Evolutionary conservation across 2,113 vertebrate genomes (phyloP).

Genomic region (Stegastes partitus): DNA sequence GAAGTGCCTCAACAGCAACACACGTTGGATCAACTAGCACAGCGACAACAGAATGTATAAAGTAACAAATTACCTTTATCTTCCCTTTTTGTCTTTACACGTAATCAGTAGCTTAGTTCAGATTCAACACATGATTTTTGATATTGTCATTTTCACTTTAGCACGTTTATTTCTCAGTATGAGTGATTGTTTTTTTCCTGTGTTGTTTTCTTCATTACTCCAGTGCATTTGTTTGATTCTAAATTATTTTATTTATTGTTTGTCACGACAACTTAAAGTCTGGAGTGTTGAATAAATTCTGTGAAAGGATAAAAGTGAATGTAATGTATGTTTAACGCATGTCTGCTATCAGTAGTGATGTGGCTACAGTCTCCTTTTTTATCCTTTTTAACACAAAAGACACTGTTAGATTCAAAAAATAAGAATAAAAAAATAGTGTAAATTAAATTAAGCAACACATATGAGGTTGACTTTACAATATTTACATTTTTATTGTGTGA

Average conservation of each 20-base stretch:
- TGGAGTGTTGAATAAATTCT: slow-evolving; percentile 26
- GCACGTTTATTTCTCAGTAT: slow-evolving; percentile 19
- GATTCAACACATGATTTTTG: slow-evolving; percentile 6
- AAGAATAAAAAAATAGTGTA: neutral
- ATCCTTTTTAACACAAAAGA: neutral
- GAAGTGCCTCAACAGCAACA: slow-evolving; percentile 18
- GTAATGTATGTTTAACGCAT: neutral
- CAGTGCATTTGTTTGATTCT: slow-evolving; percentile 32
- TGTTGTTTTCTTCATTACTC: slow-evolving; percentile 32
- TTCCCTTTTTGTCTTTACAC: slow-evolving; percentile 11
- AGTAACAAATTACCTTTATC: neutral
- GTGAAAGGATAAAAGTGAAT: slow-evolving; percentile 29
- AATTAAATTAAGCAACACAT: neutral
- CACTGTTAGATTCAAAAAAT: neutral
- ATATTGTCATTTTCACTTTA: slow-evolving; percentile 10
- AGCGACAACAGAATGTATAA: neutral
- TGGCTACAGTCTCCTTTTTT: neutral
- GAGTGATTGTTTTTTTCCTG: slow-evolving; percentile 1
- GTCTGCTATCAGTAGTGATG: neutral
- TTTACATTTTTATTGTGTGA: neutral
- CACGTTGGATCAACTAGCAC: slow-evolving; percentile 2
- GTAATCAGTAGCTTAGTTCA: slow-evolving; percentile 15
- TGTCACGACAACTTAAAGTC: slow-evolving; percentile 22
- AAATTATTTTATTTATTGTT: slow-evolving; percentile 58
- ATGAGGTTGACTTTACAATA: neutral